Evolutionary conservation across 2,797 vertebrate species (phyloP).

Genomic region (Rhynchotus rufescens): DNA sequence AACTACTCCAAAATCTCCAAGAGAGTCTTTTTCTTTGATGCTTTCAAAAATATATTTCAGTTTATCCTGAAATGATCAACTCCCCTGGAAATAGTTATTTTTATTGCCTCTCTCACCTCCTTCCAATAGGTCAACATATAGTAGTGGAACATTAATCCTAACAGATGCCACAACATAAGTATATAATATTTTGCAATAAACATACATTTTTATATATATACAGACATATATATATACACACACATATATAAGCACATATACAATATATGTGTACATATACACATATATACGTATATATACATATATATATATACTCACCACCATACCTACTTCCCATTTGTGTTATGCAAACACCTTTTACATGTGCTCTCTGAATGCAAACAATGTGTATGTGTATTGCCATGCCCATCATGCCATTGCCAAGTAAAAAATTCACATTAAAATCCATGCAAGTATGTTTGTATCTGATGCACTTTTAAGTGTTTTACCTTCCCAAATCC

Average conservation of each 20-base stretch:
- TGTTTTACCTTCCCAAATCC: constrained; percentile 50
- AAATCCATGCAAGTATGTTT: constrained; percentile 51
- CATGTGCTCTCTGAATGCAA: constrained; percentile 59
- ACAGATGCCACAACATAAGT: background rate
- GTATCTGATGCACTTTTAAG: constrained; percentile 68
- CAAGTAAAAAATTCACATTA: constrained; percentile 51
- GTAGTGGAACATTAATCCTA: constrained; percentile 1
- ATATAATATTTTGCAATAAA: constrained; percentile 61
- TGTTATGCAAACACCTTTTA: constrained; percentile 68
- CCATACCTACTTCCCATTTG: constrained; percentile 57
- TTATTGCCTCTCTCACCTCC: background rate
- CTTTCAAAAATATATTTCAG: constrained; percentile 8
- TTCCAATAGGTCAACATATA: background rate
- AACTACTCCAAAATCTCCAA: constrained; percentile 12
- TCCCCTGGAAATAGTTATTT: background rate
- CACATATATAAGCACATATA: no score
- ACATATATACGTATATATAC: constrained; percentile 6
- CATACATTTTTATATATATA: background rate
- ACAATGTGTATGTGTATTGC: constrained; percentile 33
- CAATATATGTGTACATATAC: no score
- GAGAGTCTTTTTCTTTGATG: constrained; percentile 1
- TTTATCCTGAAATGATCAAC: background rate
- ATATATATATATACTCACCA: background rate
- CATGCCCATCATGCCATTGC: background rate
- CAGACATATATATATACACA: no score